A percentile compares a stretch with the other conserved stretches of the same genome.
These are phyloP conservation scores for Cervus canadensis DNA, from an alignment of 2,113 vertebrate species.

Conservation along the genomic window DNA sequence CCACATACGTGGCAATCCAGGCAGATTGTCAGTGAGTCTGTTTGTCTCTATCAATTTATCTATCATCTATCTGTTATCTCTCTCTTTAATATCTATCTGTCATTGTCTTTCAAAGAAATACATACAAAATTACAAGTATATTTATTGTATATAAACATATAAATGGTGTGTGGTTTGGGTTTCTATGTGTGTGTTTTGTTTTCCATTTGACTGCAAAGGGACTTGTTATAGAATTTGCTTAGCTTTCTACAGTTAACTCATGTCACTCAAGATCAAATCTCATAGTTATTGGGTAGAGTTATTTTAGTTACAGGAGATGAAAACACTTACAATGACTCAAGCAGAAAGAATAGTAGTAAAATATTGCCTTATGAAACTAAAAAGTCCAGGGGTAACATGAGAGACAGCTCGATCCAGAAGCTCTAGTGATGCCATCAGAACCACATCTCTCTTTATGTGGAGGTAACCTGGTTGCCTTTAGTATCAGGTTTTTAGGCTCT, in stretches of 20 bases:
- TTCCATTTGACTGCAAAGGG: neutral
- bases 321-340: neutral
- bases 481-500: neutral
- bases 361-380: neutral
- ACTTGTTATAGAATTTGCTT: neutral
- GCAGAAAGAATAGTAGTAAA: neutral
- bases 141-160: neutral
- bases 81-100: neutral
- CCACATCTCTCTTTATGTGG: neutral
- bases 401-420: neutral
- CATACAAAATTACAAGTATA: neutral
- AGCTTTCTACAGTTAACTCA: neutral
- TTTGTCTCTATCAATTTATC: neutral
- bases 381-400: neutral
- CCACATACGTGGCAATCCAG: neutral
- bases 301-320: neutral
- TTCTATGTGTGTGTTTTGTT: neutral
- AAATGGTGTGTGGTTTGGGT: neutral
- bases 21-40: neutral
- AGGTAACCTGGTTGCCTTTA: neutral
- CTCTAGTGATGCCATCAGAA: neutral
- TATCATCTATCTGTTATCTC: neutral
- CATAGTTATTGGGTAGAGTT: neutral
- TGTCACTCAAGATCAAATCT: slow-evolving; percentile 19
- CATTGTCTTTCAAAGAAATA: neutral